Evolutionary conservation across 2,113 vertebrate genomes (phyloP).

Genomic region (Phocoena sinus): DNA sequence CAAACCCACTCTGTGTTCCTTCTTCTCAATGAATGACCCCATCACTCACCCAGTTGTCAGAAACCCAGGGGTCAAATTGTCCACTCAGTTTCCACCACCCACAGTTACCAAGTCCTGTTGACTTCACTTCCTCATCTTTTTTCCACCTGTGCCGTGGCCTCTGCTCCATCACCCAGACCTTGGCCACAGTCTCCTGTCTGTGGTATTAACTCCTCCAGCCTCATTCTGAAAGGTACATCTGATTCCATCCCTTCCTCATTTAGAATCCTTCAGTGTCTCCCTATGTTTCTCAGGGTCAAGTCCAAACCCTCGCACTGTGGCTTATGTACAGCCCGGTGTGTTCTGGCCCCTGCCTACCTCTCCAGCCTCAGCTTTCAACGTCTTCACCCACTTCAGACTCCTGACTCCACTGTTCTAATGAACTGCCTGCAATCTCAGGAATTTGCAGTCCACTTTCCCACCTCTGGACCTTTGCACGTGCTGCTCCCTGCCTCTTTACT

Average conservation of each 20-base stretch:
- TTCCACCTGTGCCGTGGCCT: accelerated
- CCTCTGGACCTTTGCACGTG: not conserved
- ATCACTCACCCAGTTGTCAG: not conserved
- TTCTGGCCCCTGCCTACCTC: not conserved
- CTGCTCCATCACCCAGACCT: not conserved
- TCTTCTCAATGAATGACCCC: not conserved
- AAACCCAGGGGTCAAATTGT: not conserved
- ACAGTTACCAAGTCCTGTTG: not conserved
- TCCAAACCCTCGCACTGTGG: not conserved
- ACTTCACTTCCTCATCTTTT: not conserved
- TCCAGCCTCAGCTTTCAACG: not conserved
- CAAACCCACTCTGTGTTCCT: not conserved
- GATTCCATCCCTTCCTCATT: not conserved
- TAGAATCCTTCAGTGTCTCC: not conserved
- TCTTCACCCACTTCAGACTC: no score
- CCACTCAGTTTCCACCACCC: not conserved
- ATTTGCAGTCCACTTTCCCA: not conserved
- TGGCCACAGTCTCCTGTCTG: accelerated
- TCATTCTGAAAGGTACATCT: not conserved
- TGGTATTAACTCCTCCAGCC: no score
- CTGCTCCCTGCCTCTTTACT: not conserved
- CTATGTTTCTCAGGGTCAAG: not conserved
- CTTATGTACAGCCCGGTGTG: accelerated
- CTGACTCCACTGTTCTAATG: not conserved
- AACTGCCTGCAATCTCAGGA: not conserved